These are phyloP conservation scores for Lordiphosa stackelbergi DNA, from an alignment of 1,140 invertebrate species.

Conservation along the genomic window DNA sequence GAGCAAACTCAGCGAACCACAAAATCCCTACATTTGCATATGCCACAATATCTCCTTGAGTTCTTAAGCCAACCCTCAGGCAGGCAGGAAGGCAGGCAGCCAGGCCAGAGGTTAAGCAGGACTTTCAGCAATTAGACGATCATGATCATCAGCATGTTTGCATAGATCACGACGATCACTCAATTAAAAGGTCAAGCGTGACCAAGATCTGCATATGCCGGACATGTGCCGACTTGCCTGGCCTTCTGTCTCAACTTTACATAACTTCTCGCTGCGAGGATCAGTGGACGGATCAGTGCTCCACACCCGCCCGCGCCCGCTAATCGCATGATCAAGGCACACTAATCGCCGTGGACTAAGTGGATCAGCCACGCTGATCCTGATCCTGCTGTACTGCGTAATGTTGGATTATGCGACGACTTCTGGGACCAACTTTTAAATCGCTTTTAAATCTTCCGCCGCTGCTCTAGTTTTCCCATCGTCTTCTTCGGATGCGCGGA, in stretches of 20 bases:
- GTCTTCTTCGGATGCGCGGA: constrained; percentile 49
- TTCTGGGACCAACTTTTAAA: constrained; percentile 44
- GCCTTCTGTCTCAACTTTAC: constrained; percentile 59
- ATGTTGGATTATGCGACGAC: constrained; percentile 63
- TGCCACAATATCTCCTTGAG: neutral
- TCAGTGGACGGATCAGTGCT: constrained; percentile 36
- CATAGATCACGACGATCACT: constrained; percentile 21
- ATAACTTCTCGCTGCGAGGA: constrained; percentile 40
- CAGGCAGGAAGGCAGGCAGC: neutral
- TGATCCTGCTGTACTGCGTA: constrained; percentile 50
- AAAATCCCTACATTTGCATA: constrained; percentile 58
- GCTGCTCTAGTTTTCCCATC: constrained; percentile 42
- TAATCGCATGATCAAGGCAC: constrained; percentile 59
- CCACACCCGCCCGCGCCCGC: constrained; percentile 46
- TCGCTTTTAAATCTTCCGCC: constrained; percentile 60
- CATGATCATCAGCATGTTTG: constrained; percentile 45
- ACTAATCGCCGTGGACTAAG: constrained; percentile 42
- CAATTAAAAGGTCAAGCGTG: constrained; percentile 70
- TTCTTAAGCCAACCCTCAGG: constrained; percentile 1
- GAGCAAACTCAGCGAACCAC: constrained; percentile 45
- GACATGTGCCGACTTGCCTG: constrained; percentile 40
- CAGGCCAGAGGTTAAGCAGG: constrained; percentile 32
- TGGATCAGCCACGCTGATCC: constrained; percentile 44
- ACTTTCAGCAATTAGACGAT: constrained; percentile 46
- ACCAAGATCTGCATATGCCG: constrained; percentile 3